These are phyloP conservation scores for Phoeniculus purpureus DNA, from an alignment of 2,797 vertebrate genomes.

Conservation along the genomic window DNA sequence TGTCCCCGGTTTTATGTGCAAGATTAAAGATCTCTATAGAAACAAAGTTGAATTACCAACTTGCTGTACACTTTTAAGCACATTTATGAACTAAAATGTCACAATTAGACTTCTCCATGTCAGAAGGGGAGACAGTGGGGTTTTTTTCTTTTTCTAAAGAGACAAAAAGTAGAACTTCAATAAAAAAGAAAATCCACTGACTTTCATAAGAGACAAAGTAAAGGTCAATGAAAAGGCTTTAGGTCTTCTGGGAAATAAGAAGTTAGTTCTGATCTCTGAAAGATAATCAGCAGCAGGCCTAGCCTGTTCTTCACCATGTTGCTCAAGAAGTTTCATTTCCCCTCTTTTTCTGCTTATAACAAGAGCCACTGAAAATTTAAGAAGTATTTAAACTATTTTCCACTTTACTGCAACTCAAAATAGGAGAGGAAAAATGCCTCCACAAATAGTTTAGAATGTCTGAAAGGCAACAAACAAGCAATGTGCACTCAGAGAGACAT, in stretches of 20 bases:
- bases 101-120: background rate
- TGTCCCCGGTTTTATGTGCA: background rate
- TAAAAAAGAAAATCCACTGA: background rate
- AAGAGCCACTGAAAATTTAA: background rate
- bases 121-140: background rate
- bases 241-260: slow-evolving; percentile 46
- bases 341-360: background rate
- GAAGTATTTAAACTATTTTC: background rate
- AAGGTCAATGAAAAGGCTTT: slow-evolving; percentile 48
- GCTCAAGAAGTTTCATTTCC: background rate
- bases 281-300: background rate
- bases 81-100: background rate
- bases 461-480: background rate
- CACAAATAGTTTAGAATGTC: background rate
- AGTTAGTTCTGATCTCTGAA: background rate
- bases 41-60: background rate
- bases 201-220: slow-evolving; percentile 37
- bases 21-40: background rate
- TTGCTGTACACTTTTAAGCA: background rate
- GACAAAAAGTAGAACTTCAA: background rate
- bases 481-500: background rate
- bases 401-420: background rate
- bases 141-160: background rate
- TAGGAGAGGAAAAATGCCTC: background rate
- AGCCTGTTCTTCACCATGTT: background rate